These are phyloP conservation scores for Poecilia latipinna DNA, from an alignment of 2,113 vertebrate genomes.

Conservation along the genomic window DNA sequence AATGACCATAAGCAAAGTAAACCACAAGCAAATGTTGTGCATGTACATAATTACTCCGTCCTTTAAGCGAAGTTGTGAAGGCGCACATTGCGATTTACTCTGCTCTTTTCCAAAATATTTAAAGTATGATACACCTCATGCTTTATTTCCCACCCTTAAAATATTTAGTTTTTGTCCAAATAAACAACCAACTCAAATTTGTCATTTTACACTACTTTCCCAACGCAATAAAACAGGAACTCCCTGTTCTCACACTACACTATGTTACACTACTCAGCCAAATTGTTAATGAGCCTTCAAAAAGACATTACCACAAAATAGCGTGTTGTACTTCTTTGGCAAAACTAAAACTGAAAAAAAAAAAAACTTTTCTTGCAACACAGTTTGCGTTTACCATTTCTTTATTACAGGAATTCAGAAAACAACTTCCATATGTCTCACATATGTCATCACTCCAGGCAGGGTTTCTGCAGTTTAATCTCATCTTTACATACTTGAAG, in stretches of 20 bases:
- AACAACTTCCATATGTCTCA: background rate
- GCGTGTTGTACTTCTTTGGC: background rate
- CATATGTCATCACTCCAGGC: background rate
- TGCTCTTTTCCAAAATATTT: background rate
- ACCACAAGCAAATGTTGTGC: background rate
- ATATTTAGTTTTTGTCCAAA: background rate
- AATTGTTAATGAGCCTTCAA: background rate
- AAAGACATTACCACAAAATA: background rate
- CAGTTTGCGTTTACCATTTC: background rate
- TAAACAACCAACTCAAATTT: background rate
- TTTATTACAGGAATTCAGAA: background rate
- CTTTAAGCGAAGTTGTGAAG: background rate
- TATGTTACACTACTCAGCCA: too few species aligned
- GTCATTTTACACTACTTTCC: background rate
- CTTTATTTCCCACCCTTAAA: too few species aligned
- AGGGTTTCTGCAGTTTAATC: background rate
- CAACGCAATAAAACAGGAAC: background rate
- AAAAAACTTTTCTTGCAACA: background rate
- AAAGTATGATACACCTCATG: background rate
- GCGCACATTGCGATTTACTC: background rate
- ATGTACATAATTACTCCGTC: background rate
- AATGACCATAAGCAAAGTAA: background rate
- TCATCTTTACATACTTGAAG: background rate
- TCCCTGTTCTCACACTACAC: background rate
- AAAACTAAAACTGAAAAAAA: too few species aligned